Evolutionary conservation across 2,888 invertebrate genomes (phyloP), one percentile per base, ranked within the genome.

Genomic region (Platyscelio sp.): DNA sequence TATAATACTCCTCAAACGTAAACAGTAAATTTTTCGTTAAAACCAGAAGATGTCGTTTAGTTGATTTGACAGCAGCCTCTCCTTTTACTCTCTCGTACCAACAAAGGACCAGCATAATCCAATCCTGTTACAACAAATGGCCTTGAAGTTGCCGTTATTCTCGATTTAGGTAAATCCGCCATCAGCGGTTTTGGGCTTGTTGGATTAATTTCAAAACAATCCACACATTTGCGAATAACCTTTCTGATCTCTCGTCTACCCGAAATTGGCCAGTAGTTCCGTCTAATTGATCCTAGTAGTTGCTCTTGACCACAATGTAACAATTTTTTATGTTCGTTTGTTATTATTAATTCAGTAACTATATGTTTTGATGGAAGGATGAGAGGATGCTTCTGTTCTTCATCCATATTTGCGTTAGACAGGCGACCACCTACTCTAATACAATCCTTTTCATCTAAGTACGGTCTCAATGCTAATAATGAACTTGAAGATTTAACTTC

Each of bases 181-280:
- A 80, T 85, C 18, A 63, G 51, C 4, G 49, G 40, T 33, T 77
- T 63, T 18, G 60, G 40, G 13, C n/a, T 58, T 26, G 11, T 7
- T 11, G 85, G 85, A 18, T 75, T 63, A 3, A 70, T 38, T n/a
- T 74, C 63, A 15, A 71, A 80, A 56, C 83, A 87, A 11, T 18
- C 20, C 11, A 76, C 40, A 38, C 86, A 83, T 3, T 20, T 40
- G 6, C 46, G 61, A 3, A 67, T 24, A 2, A 76, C 38, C 22
- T 83, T 86, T n/a, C 49, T 27, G 5, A 61, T 75, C 61, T 77
- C 83, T 61, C 51, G 15, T 54, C 54, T 54, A 15, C 54, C 54
- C 3, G 54, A 54, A 11, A 54, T 26, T 54, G 54, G 54, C 54
- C 26, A 54, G 13, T 54, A 26, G 22, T 54, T 54, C 13, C 3